phyloP scores from a whole-genome alignment of 2,113 vertebrate species.

The Ammodytes dubius region DNA sequence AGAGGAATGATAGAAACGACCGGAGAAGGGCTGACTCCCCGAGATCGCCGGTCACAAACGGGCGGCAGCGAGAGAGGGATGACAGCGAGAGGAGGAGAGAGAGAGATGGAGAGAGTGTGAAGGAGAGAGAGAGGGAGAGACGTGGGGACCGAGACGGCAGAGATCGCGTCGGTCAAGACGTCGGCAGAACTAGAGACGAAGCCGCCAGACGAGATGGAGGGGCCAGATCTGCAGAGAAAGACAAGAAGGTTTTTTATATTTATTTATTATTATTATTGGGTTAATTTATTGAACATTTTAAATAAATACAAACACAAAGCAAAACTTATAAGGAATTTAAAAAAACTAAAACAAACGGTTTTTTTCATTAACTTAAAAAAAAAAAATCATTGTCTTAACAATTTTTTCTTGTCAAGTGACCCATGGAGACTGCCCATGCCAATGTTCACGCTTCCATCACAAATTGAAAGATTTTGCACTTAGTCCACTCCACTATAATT shows the following conservation, averaged over 20 bases:
- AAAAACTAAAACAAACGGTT: too few relatives aligned
- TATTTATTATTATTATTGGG: too few relatives aligned
- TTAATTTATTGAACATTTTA: too few relatives aligned
- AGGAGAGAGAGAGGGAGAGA: constrained; percentile 43
- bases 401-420: too few relatives aligned
- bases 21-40: constrained; percentile 18
- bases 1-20: constrained; percentile 32
- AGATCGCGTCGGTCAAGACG: constrained; percentile 9
- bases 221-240: not conserved
- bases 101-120: constrained; percentile 4
- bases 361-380: too few relatives aligned
- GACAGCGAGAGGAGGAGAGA: constrained; percentile 26
- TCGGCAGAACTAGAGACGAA: constrained; percentile 24
- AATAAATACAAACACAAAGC: too few relatives aligned
- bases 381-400: too few relatives aligned
- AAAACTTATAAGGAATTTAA: too few relatives aligned
- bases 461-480: too few relatives aligned
- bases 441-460: too few relatives aligned
- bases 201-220: not conserved
- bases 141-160: constrained; percentile 23
- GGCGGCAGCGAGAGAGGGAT: constrained; percentile 37
- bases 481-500: too few relatives aligned
- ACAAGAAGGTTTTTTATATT: not conserved
- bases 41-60: constrained; percentile 39
- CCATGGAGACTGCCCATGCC: too few relatives aligned